A percentile compares a stretch with the other conserved stretches of the same genome.
Evolutionary conservation across 35 echinoderm and acorn worm species (phyloP).

Genomic region (Heliocidaris erythrogramma): DNA sequence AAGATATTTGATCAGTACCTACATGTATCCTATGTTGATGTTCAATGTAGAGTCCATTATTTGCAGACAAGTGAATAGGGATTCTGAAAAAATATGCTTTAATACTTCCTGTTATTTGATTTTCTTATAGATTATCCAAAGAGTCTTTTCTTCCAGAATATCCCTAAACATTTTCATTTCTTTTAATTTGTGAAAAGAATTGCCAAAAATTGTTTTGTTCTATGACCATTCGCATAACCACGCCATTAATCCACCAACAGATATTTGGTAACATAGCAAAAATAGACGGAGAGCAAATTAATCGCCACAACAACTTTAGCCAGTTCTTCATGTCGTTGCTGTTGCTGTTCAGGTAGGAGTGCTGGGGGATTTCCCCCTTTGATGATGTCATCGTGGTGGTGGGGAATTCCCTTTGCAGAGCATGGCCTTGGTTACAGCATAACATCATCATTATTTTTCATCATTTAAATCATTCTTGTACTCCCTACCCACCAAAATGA

Average conservation of each 20-base stretch:
- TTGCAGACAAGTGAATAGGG: too few species aligned
- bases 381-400: not conserved
- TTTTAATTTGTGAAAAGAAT: too few species aligned
- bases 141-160: too few species aligned
- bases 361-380: not conserved
- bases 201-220: not conserved
- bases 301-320: constrained; percentile 89
- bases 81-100: too few species aligned
- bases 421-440: not conserved
- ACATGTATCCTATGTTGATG: too few species aligned
- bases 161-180: too few species aligned
- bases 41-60: too few species aligned
- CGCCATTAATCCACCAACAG: constrained; percentile 40
- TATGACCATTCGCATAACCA: not conserved
- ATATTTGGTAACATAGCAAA: constrained; percentile 83
- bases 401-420: constrained; percentile 20
- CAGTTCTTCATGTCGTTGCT: constrained; percentile 74
- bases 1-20: too few species aligned
- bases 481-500: constrained; percentile 18
- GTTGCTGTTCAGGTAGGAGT: constrained; percentile 91
- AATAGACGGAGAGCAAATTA: constrained; percentile 62
- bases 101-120: too few species aligned
- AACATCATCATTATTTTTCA: constrained; percentile 30
- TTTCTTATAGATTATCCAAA: too few species aligned
- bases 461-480: not conserved